Base-by-base conservation (phyloP, 2,797 vertebrate species). In the Sebastes taczanowskii region DNA sequence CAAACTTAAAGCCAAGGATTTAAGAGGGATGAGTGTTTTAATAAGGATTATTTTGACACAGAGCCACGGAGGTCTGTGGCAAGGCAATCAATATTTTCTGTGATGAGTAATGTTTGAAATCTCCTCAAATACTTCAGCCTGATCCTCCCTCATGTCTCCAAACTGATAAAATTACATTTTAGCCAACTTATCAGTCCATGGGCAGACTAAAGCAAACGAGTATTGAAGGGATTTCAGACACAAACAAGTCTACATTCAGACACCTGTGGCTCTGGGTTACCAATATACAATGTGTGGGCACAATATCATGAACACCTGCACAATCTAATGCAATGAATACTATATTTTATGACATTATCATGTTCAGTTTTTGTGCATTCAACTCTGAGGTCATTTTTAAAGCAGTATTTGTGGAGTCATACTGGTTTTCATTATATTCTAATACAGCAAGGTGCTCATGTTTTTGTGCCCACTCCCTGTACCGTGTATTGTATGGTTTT, bases 1-100 rank as follows among this genome's bases (percentile, higher is more conserved):
- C 78, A 80, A 78, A 83, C 61, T 71, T 86, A 81, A 90, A 90
- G 93, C 94, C 93, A 94, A 92, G 93, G 92, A 94, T 87, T 90
- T 85, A 83, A 83, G 65, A 83, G 76, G 25, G 30, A 77, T 73
- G 71, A 86, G 84, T 78, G 74, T 86, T 86, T 86, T 74, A 61
- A 77, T 69, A 68, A 78, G 77, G 58, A 74, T 81, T 87, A 76
- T 71, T 86, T 78, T 81, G 63, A 85, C 71, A 67, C 58, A 83
- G 71, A 93, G 81, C 83, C 71, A 74, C 20, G 4, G 71, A 84
- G 78, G 72, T 83, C 70, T 86, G 71, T 65, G 77, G 80, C 35
- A 69, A 76, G 83, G 80, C 74, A 81, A 79, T 89, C 86, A 77
- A 83, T 86, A 74, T 88, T 86, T 87, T 38, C 79, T 77, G 72